Evolutionary conservation across 2,888 invertebrate species (phyloP), one percentile per base, ranked within the genome.

Genomic region (Selenia dentaria): DNA sequence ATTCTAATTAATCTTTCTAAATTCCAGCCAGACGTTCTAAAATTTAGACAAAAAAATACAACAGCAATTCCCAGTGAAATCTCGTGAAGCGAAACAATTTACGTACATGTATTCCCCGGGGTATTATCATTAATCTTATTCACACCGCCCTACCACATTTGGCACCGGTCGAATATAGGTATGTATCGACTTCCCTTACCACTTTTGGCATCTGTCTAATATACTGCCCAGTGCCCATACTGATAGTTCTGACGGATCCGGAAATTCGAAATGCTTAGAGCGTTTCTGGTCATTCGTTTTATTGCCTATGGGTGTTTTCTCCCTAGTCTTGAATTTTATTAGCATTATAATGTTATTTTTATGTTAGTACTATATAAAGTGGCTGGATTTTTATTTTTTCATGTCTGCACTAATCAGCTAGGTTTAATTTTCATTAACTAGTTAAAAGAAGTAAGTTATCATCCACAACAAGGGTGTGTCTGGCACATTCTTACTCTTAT

Each of bases 81-180:
- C 29, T 31, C 22, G 22, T 32, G 45, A 42, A 51, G 48, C 33
- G 46, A 51, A 53, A 56, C 57, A 52, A 47, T 51, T 54, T 46
- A 43, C 48, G 46, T 37, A 42, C 35, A 35, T 47, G 45, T 49
- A 46, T 52, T 42, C 37, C 35, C 37, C 14, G 41, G 31, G 36
- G 35, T 35, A 20, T 36, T 45, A 37, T 52, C 57, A 64, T 62
- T 58, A 59, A 65, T 64, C 59, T 62, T 61, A 57, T 57, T 62
- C 59, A 54, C 54, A 44, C 53, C 44, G 47, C 35, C 42, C 39
- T 2, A 16, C 16, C 16, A 16, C 16, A 16, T 4, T 16, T 16
- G 16, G 16, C 16, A 16, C 4, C 16, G 16, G 16, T 4, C 2
- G 16, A 16, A 16, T 16, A 16, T 16, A 16, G 2, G 16, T n/a